A percentile compares a stretch with the other conserved stretches of the same genome.
phyloP scores from a whole-genome alignment of 2,797 vertebrate genomes.

The Megalops cyprinoides region DNA sequence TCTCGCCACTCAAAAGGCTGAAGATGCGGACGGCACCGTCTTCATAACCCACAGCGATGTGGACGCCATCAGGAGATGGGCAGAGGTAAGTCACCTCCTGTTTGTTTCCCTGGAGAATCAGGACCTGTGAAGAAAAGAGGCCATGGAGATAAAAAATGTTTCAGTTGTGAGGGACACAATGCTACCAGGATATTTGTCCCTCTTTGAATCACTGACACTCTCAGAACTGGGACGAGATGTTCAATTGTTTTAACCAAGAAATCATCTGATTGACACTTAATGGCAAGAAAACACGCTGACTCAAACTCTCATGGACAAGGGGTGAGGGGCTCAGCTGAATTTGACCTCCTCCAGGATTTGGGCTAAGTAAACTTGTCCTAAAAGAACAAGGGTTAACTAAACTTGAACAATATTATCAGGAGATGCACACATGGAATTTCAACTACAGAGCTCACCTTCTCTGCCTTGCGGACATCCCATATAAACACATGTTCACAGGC shows the following conservation, averaged over 20 bases:
- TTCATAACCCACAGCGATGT: constrained; percentile 92
- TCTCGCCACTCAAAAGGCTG: constrained; percentile 86
- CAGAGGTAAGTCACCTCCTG: constrained; percentile 89
- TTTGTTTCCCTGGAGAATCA: constrained; percentile 90
- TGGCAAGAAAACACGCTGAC: background rate
- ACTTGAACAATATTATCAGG: background rate
- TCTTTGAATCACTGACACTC: background rate
- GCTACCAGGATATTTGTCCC: background rate
- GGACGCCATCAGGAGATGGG: constrained; percentile 86
- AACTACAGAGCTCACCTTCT: constrained; percentile 83
- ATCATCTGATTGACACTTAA: background rate
- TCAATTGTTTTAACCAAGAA: background rate
- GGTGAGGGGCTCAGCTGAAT: background rate
- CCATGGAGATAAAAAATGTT: background rate
- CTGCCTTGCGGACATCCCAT: constrained; percentile 92
- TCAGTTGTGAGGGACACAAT: background rate
- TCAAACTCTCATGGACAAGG: background rate
- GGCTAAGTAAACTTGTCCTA: background rate
- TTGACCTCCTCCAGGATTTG: background rate
- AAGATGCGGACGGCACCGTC: constrained; percentile 89
- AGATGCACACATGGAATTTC: background rate
- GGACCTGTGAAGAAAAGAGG: constrained; percentile 73
- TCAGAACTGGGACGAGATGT: background rate
- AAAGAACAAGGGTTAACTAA: background rate
- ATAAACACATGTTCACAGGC: constrained; percentile 96